A percentile compares a stretch with the other conserved stretches of the same genome.
Conservation (phyloP, 2,888 invertebrate species). For the Steinernema carpocapsae region DNA sequence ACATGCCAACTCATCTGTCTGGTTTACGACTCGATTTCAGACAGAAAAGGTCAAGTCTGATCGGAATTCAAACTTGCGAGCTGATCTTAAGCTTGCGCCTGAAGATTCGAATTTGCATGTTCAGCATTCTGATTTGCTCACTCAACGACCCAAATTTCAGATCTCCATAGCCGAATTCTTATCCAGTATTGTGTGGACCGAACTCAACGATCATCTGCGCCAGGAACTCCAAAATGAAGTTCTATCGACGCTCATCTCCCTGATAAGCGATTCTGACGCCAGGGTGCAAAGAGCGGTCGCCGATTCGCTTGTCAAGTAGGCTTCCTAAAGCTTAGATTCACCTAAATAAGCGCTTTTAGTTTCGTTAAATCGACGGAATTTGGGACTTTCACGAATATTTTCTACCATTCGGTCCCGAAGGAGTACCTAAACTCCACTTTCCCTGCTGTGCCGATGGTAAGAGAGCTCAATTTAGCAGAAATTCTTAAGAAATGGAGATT, state of each 20-base stretch:
- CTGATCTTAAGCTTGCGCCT: no score
- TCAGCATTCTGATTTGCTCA: not conserved
- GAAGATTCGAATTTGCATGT: no score
- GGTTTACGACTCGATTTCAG: no score
- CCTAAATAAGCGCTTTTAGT: not conserved
- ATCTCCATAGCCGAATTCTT: constrained; percentile 47
- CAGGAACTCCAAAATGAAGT: constrained; percentile 13
- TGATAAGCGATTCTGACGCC: not conserved
- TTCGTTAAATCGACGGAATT: not conserved
- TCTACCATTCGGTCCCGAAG: not conserved
- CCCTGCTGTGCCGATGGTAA: not conserved
- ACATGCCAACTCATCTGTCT: no score
- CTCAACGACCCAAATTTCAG: constrained; percentile 36
- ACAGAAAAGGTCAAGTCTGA: no score
- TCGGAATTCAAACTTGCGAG: no score
- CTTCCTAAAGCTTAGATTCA: not conserved
- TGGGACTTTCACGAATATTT: not conserved
- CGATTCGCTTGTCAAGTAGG: constrained; percentile 10
- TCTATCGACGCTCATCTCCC: not conserved
- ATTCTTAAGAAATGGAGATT: no score
- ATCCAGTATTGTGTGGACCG: constrained; percentile 45
- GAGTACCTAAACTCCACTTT: not conserved
- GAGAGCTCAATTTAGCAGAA: not conserved
- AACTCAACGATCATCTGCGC: not conserved
- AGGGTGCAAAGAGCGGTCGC: constrained; percentile 8